Percentiles rank a stretch among this genome's conserved stretches.
Conservation (phyloP, 2,888 invertebrate genomes). For the Thelaira solivaga region DNA sequence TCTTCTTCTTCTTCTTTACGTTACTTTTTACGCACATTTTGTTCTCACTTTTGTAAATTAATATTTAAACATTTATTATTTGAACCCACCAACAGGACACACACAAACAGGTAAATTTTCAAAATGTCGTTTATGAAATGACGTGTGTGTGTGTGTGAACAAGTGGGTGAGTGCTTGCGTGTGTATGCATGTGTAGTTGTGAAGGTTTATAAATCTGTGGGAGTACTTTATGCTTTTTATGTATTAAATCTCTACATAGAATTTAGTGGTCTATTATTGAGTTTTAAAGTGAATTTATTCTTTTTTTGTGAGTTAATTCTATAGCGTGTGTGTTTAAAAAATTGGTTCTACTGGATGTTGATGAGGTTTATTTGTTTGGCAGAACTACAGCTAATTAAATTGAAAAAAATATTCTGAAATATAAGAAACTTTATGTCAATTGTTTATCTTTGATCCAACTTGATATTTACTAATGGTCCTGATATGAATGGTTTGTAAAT, state of each 20-base stretch:
- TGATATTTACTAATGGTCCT: no score
- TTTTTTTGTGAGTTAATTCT: background rate
- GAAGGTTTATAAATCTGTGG: background rate
- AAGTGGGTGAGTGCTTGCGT: background rate
- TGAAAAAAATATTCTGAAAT: no score
- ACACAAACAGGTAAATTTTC: slow-evolving; percentile 38
- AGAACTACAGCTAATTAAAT: no score
- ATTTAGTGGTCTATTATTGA: slow-evolving; percentile 1
- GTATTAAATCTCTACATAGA: background rate
- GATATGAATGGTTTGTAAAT: no score
- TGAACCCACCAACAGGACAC: slow-evolving; percentile 17
- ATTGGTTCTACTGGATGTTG: no score
- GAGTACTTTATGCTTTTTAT: background rate
- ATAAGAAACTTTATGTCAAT: no score
- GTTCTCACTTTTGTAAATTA: slow-evolving; percentile 75
- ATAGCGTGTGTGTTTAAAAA: background rate
- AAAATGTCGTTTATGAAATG: no score
- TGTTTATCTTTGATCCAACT: no score
- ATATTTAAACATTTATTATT: slow-evolving; percentile 66
- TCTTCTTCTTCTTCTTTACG: no score
- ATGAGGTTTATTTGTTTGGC: no score
- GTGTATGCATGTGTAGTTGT: background rate
- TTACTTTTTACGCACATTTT: slow-evolving; percentile 71
- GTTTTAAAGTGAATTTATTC: slow-evolving; percentile 9
- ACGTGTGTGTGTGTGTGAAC: background rate